Conservation (phyloP, 2,888 invertebrate species). For the Oxystoma pomonae region DNA sequence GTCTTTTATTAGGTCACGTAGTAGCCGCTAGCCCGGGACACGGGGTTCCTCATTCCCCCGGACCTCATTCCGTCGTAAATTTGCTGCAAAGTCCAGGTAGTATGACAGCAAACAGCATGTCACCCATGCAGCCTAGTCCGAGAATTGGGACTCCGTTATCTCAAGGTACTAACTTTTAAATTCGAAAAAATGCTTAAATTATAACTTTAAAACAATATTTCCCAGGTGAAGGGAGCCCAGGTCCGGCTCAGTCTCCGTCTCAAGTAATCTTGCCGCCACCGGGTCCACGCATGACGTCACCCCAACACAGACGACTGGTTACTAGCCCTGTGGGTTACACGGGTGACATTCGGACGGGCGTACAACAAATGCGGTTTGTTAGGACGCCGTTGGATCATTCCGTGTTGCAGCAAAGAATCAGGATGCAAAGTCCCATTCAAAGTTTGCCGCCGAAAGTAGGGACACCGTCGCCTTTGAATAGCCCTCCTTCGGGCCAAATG, state of each 20-base stretch:
- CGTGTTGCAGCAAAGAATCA: slow-evolving; percentile 37
- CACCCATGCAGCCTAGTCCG: slow-evolving; percentile 52
- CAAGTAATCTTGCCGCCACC: slow-evolving; percentile 48
- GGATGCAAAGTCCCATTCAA: slow-evolving; percentile 38
- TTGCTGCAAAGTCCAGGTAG: slow-evolving; percentile 53
- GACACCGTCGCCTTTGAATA: slow-evolving; percentile 44
- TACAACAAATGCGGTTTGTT: slow-evolving; percentile 40
- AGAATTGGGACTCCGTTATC: slow-evolving; percentile 58
- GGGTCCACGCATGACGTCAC: slow-evolving; percentile 54
- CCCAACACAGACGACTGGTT: slow-evolving; percentile 55
- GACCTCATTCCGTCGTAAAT: slow-evolving; percentile 43
- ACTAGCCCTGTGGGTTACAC: slow-evolving; percentile 50
- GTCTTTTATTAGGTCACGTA: background rate
- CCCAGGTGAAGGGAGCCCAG: slow-evolving; percentile 57
- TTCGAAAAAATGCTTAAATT: too few species aligned
- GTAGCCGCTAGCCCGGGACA: slow-evolving; percentile 50
- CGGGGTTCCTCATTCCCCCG: slow-evolving; percentile 51
- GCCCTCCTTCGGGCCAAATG: slow-evolving; percentile 40
- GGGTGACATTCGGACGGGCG: slow-evolving; percentile 32
- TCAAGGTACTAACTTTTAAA: too few species aligned
- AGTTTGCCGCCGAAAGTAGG: slow-evolving; percentile 45
- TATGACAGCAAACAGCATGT: slow-evolving; percentile 32
- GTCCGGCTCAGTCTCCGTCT: slow-evolving; percentile 51
- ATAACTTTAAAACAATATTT: too few species aligned
- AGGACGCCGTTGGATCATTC: slow-evolving; percentile 37